Conservation (phyloP, 2,113 vertebrate genomes). For the Phylloscopus trochiloides region DNA sequence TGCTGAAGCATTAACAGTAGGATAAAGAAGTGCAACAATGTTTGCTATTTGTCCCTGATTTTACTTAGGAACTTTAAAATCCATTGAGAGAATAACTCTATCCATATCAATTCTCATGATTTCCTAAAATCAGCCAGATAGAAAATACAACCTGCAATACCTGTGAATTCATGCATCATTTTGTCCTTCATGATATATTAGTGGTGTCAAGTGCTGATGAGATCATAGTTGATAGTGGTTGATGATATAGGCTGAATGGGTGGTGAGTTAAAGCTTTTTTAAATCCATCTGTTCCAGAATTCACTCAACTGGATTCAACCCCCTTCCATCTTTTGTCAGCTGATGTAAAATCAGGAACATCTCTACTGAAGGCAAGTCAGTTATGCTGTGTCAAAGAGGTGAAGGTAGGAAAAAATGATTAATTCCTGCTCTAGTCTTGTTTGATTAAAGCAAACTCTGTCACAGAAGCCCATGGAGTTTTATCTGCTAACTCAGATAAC, state of each 20-base stretch:
- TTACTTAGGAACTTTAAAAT: neutral
- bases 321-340: neutral
- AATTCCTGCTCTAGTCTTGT: neutral
- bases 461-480: neutral
- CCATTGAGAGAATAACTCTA: neutral
- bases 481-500: neutral
- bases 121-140: neutral
- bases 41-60: neutral
- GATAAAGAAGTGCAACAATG: neutral
- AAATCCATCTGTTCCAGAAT: constrained; percentile 26
- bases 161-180: neutral
- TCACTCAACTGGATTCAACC: neutral
- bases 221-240: neutral
- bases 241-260: neutral
- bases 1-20: neutral
- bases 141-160: neutral
- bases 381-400: neutral
- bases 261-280: neutral
- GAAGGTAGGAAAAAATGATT: neutral
- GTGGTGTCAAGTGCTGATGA: neutral
- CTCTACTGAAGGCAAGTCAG: neutral
- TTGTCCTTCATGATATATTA: neutral
- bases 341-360: neutral
- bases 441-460: neutral
- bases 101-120: neutral